Evolutionary conservation across 2,888 invertebrate genomes (phyloP).

Genomic region (Pterobdella sp.): DNA sequence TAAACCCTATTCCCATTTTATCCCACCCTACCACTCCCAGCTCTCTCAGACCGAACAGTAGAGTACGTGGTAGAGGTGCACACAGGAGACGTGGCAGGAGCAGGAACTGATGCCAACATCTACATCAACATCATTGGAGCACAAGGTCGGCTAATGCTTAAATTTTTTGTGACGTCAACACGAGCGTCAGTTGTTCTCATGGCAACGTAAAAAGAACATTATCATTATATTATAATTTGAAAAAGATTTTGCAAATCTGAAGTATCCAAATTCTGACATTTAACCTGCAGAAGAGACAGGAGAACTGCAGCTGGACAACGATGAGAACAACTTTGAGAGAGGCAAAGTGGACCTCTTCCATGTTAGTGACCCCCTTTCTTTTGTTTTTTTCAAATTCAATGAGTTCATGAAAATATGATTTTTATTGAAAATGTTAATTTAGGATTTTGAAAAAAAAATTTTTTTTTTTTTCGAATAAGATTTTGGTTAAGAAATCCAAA

Average conservation of each 20-base stretch:
- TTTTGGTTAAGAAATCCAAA: too few species aligned
- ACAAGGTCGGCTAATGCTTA: not conserved
- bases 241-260: conserved; percentile 27
- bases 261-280: conserved; percentile 45
- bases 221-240: not conserved
- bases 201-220: not conserved
- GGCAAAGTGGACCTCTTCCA: conserved; percentile 48
- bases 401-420: too few species aligned
- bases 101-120: conserved; percentile 43
- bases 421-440: too few species aligned
- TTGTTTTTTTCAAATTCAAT: too few species aligned
- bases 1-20: not conserved
- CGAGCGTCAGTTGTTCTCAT: too few species aligned
- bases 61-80: not conserved
- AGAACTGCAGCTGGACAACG: conserved; percentile 45
- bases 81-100: not conserved
- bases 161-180: not conserved
- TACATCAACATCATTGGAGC: conserved; percentile 36
- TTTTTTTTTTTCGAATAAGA: too few species aligned
- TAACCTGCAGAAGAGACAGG: not conserved
- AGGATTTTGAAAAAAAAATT: too few species aligned
- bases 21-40: not conserved
- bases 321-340: conserved; percentile 48
- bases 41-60: not conserved
- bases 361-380: conserved; percentile 36